phyloP scores from a whole-genome alignment of 2,113 vertebrate genomes.

The Pollimyrus isidori region DNA sequence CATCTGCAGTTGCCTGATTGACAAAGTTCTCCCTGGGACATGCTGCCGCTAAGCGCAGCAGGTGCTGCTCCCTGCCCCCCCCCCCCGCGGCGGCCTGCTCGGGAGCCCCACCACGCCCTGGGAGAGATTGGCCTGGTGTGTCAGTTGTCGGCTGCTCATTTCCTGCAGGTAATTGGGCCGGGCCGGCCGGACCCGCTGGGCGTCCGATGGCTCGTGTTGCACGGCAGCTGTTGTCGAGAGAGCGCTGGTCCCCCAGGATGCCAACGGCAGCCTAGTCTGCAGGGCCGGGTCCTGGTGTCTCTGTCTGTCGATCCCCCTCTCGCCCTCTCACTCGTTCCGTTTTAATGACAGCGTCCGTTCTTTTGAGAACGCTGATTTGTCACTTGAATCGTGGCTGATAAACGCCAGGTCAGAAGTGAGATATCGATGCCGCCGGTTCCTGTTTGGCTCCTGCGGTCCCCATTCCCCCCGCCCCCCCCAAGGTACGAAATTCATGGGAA shows the following conservation, averaged over 20 bases:
- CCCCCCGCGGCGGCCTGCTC: constrained; percentile 34
- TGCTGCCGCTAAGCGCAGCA: constrained; percentile 43
- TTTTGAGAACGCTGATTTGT: not conserved
- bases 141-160: constrained; percentile 57
- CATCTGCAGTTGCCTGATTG: constrained; percentile 56
- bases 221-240: constrained; percentile 64
- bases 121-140: constrained; percentile 49
- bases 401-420: not conserved
- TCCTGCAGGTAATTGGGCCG: constrained; percentile 72
- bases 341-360: not conserved
- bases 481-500: not conserved
- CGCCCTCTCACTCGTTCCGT: not conserved
- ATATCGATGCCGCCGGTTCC: not conserved
- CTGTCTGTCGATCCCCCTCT: not conserved
- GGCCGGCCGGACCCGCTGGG: constrained; percentile 57
- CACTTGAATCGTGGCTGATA: not conserved
- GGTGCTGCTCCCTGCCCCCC: constrained; percentile 40
- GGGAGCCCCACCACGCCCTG: constrained; percentile 42
- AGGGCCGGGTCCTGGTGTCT: not conserved
- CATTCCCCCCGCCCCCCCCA: not conserved
- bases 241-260: not conserved
- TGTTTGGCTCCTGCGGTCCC: not conserved
- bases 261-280: not conserved
- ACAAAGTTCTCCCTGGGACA: constrained; percentile 49
- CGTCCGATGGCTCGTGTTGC: constrained; percentile 62